Base-by-base conservation (phyloP, 2,888 invertebrate species). In the Melanotus villosus region DNA sequence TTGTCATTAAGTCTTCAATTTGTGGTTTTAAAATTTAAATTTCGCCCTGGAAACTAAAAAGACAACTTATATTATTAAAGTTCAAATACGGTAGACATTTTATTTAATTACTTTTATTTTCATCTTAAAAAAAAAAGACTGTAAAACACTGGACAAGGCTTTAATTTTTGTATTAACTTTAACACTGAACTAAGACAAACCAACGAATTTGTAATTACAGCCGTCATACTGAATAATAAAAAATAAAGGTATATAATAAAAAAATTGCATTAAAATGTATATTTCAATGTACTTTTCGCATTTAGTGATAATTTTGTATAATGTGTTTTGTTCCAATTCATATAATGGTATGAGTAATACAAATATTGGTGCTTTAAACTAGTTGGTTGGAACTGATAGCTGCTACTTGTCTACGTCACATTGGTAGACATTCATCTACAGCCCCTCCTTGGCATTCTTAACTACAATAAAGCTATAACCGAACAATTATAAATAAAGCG, bases 321-420 rank as follows among this genome's bases (percentile, higher is more conserved):
- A 58, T 78, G 64, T 72, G 50, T 73, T 80, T 75, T n/a, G 75
- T 79, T 79, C 75, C 75, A 76, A 74, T 73, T 70, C 34, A 69
- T 74, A 75, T 16, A 36, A 23, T 77, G 76, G 73, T 77, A 77
- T 78, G 75, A 78, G 78, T 82, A 79, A 80, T 84, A 84, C 83
- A 84, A 84, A 84, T 82, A 81, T 84, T 84, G 84, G 83, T 84
- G 84, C 84, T 83, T 83, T 79, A 76, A 80, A 80, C 83, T 83
- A 79, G 78, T 81, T 79, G 81, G 79, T 81, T 79, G 82, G 81
- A 82, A 81, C 79, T 79, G 79, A 80, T 76, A 80, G 77, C 76
- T 78, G 74, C 77, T 77, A 77, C 72, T 75, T 68, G 75, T 67
- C 77, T 77, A 77, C 74, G 60, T 5, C 65, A 75, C 72, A 70